These are phyloP conservation scores for Falco naumanni DNA, from an alignment of 2,797 vertebrate genomes.

Conservation along the genomic window DNA sequence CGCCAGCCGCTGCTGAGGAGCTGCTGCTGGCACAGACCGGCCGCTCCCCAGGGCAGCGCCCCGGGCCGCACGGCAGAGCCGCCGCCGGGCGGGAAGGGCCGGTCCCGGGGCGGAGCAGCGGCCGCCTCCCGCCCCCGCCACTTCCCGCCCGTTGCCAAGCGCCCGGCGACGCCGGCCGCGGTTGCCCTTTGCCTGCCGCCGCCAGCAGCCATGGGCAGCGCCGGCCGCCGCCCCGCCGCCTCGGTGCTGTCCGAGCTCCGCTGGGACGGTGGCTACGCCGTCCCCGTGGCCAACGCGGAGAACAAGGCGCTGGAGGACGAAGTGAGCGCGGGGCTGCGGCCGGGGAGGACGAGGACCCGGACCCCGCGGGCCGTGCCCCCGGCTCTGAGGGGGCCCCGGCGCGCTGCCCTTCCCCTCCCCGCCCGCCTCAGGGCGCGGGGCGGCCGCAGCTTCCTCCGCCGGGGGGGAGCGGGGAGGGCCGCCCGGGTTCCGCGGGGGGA, in stretches of 20 bases:
- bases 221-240: constrained; percentile 25
- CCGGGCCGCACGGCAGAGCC: not conserved
- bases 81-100: not conserved
- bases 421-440: not conserved
- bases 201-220: constrained; percentile 76
- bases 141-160: constrained; percentile 70
- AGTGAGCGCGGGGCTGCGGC: constrained; percentile 76
- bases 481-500: too few species aligned
- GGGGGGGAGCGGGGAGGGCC: too few species aligned
- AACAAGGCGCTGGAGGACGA: constrained; percentile 85
- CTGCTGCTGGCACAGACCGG: too few species aligned
- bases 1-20: too few species aligned
- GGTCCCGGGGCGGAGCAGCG: not conserved
- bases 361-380: not conserved
- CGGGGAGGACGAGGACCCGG: not conserved
- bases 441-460: too few species aligned
- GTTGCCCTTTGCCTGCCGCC: not conserved
- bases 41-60: too few species aligned
- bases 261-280: constrained; percentile 86
- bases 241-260: constrained; percentile 77
- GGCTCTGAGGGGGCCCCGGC: not conserved
- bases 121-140: too few species aligned
- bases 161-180: not conserved
- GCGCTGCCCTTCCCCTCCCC: too few species aligned
- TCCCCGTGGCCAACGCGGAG: constrained; percentile 84